Evolutionary conservation across 1,140 invertebrate genomes (phyloP).

Genomic region (Drosophila melanogaster): Release_6_plus_ISO1_MT NT_037436.4:7757001-7757500

Average conservation of each 20-base stretch:
- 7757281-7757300: no score
- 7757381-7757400: neutral
- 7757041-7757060: no score
- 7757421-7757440: neutral
- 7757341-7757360: no score
- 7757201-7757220: no score
- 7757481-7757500: neutral
- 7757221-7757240: no score
- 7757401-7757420: neutral
- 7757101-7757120: neutral
- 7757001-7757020: no score
- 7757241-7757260: rapidly evolving
- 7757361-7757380: neutral
- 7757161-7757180: neutral
- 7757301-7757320: no score
- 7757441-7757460: neutral
- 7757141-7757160: neutral
- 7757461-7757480: neutral
- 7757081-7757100: no score
- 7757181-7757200: neutral
- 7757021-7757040: no score
- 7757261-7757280: no score
- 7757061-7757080: no score
- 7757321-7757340: no score
- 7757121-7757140: neutral